These are phyloP conservation scores for Lutjanus argentimaculatus DNA, from an alignment of 2,797 vertebrate species.

Conservation along the genomic window DNA sequence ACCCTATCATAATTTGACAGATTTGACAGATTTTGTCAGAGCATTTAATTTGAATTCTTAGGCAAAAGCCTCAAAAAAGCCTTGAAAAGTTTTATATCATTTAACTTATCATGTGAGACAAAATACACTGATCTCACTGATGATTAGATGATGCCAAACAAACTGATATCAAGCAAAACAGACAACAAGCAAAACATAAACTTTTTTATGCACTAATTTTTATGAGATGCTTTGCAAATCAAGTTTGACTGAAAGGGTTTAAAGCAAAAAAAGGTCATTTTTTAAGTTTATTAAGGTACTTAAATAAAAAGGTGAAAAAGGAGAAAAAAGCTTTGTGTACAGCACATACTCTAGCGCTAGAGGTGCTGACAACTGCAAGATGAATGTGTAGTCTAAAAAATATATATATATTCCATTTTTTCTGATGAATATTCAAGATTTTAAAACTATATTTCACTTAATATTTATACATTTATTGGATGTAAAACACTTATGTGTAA, in stretches of 20 bases:
- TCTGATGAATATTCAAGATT: too few species aligned
- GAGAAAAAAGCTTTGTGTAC: background rate
- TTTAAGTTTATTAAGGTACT: background rate
- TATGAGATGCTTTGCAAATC: background rate
- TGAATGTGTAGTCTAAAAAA: background rate
- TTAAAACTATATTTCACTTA: too few species aligned
- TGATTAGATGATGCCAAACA: conserved; percentile 1
- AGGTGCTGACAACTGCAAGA: background rate
- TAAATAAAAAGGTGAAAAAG: background rate
- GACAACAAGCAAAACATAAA: background rate
- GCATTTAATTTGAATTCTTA: too few species aligned
- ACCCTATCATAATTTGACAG: too few species aligned
- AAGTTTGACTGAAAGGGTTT: background rate
- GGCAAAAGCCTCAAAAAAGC: too few species aligned
- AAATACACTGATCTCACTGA: background rate
- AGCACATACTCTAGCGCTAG: background rate
- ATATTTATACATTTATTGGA: too few species aligned
- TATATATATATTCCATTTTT: background rate
- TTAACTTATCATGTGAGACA: background rate
- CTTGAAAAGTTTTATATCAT: background rate
- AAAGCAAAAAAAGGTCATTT: background rate
- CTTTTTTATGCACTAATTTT: background rate
- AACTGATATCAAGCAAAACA: background rate
- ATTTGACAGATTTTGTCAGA: too few species aligned
- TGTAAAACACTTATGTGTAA: too few species aligned